These are phyloP conservation scores for Strigops habroptila DNA, from an alignment of 2,113 vertebrate species.

Conservation along the genomic window DNA sequence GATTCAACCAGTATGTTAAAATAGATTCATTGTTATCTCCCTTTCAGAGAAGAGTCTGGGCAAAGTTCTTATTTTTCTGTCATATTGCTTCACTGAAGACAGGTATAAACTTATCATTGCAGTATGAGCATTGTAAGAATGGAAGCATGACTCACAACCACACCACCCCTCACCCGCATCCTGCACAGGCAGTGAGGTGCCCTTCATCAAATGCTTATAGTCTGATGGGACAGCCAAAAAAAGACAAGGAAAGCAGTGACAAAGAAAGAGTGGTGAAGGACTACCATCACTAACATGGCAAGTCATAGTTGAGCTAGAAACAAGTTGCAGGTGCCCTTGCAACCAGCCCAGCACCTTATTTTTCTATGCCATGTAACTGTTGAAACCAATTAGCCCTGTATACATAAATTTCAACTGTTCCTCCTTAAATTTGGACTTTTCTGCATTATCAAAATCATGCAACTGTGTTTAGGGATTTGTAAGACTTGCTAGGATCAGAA, in stretches of 20 bases:
- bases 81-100: background rate
- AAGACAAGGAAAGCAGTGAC: background rate
- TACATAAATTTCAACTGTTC: background rate
- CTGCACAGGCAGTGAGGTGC: background rate
- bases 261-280: background rate
- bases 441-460: background rate
- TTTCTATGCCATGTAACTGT: background rate
- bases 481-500: background rate
- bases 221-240: background rate
- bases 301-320: background rate
- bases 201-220: background rate
- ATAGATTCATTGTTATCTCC: background rate
- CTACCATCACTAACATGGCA: background rate
- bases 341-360: background rate
- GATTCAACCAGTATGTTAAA: background rate
- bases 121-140: background rate
- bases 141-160: background rate
- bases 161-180: accelerated
- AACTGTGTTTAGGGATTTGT: background rate
- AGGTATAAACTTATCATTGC: background rate
- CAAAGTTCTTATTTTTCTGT: background rate
- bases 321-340: background rate
- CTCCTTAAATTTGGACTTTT: background rate
- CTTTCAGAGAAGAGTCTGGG: background rate
- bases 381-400: background rate